Evolutionary conservation across 2,888 invertebrate species (phyloP).

Genomic region (Agonopterix arenella): DNA sequence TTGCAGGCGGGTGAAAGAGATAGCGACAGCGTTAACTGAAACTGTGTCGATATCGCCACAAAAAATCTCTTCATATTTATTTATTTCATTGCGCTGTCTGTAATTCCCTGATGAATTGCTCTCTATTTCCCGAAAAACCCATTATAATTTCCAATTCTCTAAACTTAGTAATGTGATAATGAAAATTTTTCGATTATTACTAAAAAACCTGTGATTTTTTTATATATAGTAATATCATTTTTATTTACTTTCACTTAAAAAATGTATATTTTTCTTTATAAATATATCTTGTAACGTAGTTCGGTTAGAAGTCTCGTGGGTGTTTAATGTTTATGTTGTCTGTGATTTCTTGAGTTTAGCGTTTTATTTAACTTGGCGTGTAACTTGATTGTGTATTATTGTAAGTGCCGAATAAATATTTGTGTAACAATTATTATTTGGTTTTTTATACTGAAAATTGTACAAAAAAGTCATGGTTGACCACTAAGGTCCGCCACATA

Average conservation of each 20-base stretch:
- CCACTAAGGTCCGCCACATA: too few relatives aligned
- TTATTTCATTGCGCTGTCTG: too few relatives aligned
- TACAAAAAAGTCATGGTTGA: too few relatives aligned
- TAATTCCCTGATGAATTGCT: not conserved
- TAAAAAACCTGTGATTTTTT: slow-evolving; percentile 56
- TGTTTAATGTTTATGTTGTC: slow-evolving; percentile 27
- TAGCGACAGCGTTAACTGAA: too few relatives aligned
- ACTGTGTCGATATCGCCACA: too few relatives aligned
- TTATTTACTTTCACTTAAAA: not conserved
- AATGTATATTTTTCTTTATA: too few relatives aligned
- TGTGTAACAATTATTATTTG: slow-evolving; percentile 48
- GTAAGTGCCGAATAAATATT: slow-evolving; percentile 63
- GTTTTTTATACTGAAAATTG: slow-evolving; percentile 15
- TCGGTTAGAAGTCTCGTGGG: too few relatives aligned
- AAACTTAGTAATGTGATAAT: slow-evolving; percentile 48
- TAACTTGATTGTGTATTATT: slow-evolving; percentile 59
- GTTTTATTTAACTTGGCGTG: slow-evolving; percentile 45
- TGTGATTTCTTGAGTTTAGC: slow-evolving; percentile 52
- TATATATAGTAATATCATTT: slow-evolving; percentile 12
- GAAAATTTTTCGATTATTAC: slow-evolving; percentile 35
- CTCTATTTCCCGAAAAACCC: slow-evolving; percentile 12
- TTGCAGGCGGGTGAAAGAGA: too few relatives aligned
- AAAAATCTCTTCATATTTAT: too few relatives aligned
- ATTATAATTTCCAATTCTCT: slow-evolving; percentile 17
- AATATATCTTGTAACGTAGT: too few relatives aligned